Conservation (phyloP, 2,113 vertebrate genomes). For the Tonatia bakeri region DNA sequence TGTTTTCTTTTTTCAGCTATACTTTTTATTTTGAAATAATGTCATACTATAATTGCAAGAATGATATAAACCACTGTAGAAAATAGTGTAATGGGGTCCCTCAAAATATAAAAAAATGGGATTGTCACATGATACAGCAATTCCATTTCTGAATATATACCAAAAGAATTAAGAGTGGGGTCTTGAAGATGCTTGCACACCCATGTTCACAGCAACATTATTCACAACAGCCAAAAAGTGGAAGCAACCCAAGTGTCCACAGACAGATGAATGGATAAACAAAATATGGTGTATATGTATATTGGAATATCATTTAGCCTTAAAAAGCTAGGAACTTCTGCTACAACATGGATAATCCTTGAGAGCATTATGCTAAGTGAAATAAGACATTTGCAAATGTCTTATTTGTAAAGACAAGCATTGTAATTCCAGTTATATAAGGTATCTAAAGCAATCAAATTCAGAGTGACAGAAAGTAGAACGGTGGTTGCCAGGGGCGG, state of each 20-base stretch:
- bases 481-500: background rate
- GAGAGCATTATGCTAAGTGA: background rate
- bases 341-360: background rate
- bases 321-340: background rate
- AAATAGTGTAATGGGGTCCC: too few species aligned
- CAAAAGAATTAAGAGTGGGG: background rate
- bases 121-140: background rate
- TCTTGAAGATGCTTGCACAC: background rate
- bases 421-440: background rate
- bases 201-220: background rate
- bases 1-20: background rate
- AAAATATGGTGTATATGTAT: background rate
- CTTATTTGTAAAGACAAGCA: background rate
- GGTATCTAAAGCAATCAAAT: too few species aligned
- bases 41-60: background rate
- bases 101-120: too few species aligned
- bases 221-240: background rate
- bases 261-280: background rate
- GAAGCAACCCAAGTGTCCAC: background rate
- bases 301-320: background rate
- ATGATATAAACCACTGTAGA: background rate
- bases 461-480: background rate
- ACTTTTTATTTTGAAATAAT: constrained; percentile 1
- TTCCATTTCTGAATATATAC: background rate
- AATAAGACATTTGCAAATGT: background rate